Percentiles rank a stretch among this genome's conserved stretches.
Evolutionary conservation across 2,888 invertebrate species (phyloP).

Genomic region (Andrena camellia): DNA sequence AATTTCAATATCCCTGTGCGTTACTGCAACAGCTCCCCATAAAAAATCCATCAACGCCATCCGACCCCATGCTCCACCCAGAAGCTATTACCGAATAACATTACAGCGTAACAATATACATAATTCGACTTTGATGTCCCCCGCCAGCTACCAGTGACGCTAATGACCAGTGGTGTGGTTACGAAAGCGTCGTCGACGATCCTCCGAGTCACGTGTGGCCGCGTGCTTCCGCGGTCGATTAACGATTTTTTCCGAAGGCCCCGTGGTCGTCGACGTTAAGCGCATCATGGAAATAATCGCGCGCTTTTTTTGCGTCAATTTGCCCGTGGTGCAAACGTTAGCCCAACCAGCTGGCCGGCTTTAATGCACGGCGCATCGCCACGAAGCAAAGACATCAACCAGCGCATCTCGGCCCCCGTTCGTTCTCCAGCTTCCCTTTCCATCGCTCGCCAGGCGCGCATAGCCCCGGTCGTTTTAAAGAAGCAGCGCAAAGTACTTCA

Average conservation of each 20-base stretch:
- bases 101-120: too few species aligned
- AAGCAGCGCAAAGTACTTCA: constrained; percentile 42
- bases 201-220: constrained; percentile 6
- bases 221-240: constrained; percentile 39
- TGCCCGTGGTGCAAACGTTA: constrained; percentile 20
- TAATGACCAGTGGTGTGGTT: not conserved
- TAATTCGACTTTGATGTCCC: too few species aligned
- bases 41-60: too few species aligned
- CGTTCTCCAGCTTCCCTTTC: not conserved
- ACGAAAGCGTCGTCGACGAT: not conserved
- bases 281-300: constrained; percentile 40
- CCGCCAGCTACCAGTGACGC: not conserved
- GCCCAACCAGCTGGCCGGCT: constrained; percentile 14
- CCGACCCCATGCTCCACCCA: too few species aligned
- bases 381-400: constrained; percentile 55
- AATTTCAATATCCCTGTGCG: too few species aligned
- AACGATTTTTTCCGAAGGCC: constrained; percentile 41
- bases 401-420: not conserved
- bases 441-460: not conserved
- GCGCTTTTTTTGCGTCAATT: constrained; percentile 55
- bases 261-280: not conserved
- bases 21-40: too few species aligned
- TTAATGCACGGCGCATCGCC: constrained; percentile 46
- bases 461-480: constrained; percentile 15
- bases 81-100: too few species aligned